Percentiles rank a stretch among this genome's conserved stretches.
Conservation (phyloP, 1,140 invertebrate species). For the Prorops nasuta region DNA sequence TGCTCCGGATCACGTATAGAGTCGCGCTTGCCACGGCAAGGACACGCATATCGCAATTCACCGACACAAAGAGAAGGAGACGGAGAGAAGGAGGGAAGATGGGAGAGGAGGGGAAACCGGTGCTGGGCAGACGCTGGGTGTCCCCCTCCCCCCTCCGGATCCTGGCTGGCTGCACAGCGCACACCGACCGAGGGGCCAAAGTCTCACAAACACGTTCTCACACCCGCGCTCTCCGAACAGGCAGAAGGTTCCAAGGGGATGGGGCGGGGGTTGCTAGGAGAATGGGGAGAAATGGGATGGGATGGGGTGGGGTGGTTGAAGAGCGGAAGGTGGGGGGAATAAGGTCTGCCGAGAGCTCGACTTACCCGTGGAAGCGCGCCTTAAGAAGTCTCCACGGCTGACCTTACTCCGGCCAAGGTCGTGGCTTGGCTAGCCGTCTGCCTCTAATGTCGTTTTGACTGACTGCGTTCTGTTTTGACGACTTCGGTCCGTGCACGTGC, state of each 20-base stretch:
- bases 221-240: background rate
- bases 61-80: no score
- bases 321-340: background rate
- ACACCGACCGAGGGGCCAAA: constrained; percentile 9
- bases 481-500: constrained; percentile 1
- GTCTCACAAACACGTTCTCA: background rate
- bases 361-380: background rate
- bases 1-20: no score
- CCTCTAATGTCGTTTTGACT: constrained; percentile 27
- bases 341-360: background rate
- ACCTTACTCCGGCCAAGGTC: constrained; percentile 35
- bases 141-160: constrained; percentile 1
- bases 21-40: no score
- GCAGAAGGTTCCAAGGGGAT: background rate
- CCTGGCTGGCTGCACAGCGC: constrained; percentile 14
- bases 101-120: no score
- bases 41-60: no score
- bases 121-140: no score
- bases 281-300: background rate
- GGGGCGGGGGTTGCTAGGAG: background rate
- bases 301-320: background rate
- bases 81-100: no score
- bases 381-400: no score
- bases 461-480: constrained; percentile 22
- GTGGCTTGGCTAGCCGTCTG: constrained; percentile 22